phyloP scores from a whole-genome alignment of 1,140 invertebrate species.

The Matsumurasca onukii region DNA sequence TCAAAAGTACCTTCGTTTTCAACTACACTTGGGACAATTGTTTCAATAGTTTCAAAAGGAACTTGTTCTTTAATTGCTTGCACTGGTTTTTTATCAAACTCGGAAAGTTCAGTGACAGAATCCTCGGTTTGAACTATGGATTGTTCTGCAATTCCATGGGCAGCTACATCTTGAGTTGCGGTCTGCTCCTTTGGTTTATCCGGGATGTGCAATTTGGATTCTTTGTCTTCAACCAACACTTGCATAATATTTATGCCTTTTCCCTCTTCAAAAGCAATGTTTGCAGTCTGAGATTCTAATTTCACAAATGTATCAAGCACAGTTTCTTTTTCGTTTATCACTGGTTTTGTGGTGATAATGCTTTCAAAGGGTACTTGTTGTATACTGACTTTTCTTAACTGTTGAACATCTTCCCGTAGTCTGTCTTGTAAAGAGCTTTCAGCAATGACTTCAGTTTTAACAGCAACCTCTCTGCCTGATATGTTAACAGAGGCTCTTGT shows the following conservation, averaged over 20 bases:
- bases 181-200: slow-evolving; percentile 39
- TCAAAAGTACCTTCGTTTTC: slow-evolving; percentile 46
- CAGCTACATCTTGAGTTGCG: slow-evolving; percentile 40
- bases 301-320: slow-evolving; percentile 27
- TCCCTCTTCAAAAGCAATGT: slow-evolving; percentile 44
- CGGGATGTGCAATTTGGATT: slow-evolving; percentile 41
- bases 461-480: slow-evolving; percentile 33
- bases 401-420: slow-evolving; percentile 17
- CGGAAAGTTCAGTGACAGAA: slow-evolving; percentile 39
- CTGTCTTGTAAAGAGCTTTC: slow-evolving; percentile 30
- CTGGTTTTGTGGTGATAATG: slow-evolving; percentile 48
- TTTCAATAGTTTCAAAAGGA: slow-evolving; percentile 44
- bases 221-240: slow-evolving; percentile 46
- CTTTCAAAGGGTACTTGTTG: slow-evolving; percentile 49
- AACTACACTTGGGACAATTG: slow-evolving; percentile 46
- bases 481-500: slow-evolving; percentile 36
- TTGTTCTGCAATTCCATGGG: slow-evolving; percentile 41
- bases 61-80: slow-evolving; percentile 36
- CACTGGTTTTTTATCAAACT: slow-evolving; percentile 46
- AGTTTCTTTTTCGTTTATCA: slow-evolving; percentile 50
- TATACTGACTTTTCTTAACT: slow-evolving; percentile 32
- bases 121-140: slow-evolving; percentile 43
- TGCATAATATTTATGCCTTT: slow-evolving; percentile 40
- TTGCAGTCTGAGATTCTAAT: slow-evolving; percentile 40
- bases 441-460: slow-evolving; percentile 44